These are phyloP conservation scores for Siderastrea siderea DNA, from an alignment of 92 coral and sea anemone genomes.

Conservation along the genomic window DNA sequence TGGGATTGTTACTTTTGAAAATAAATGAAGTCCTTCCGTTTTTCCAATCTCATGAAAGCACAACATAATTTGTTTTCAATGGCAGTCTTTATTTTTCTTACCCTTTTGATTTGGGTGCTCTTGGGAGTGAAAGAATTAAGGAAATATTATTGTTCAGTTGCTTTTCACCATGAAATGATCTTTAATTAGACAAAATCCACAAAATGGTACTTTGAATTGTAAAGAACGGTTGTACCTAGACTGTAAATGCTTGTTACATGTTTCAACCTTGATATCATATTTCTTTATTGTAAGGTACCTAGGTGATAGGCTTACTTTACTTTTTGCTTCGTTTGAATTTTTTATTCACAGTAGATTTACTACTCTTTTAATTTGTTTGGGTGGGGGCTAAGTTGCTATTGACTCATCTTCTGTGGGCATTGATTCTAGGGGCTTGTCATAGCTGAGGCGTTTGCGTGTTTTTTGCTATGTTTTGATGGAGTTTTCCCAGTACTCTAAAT, in stretches of 20 bases:
- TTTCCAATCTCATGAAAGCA: too few species aligned
- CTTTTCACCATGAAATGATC: too few species aligned
- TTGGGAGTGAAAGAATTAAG: too few species aligned
- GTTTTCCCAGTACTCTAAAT: slow-evolving; percentile 32
- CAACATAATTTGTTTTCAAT: too few species aligned
- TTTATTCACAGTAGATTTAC: slow-evolving; percentile 7
- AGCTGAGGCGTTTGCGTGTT: slow-evolving; percentile 34
- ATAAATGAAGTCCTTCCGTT: too few species aligned
- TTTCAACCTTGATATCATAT: background rate
- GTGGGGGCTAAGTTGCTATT: slow-evolving; percentile 5
- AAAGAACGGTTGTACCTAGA: too few species aligned
- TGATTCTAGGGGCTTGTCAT: slow-evolving; percentile 36
- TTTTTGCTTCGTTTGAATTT: slow-evolving; percentile 25
- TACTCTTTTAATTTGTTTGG: slow-evolving; percentile 37
- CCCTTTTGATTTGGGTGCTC: too few species aligned
- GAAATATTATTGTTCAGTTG: too few species aligned
- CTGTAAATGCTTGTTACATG: background rate
- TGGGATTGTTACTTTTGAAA: too few species aligned
- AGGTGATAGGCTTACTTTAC: background rate
- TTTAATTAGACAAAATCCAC: too few species aligned
- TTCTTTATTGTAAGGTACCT: background rate
- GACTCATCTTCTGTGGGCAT: background rate
- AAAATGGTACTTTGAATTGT: too few species aligned
- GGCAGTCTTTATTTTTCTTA: too few species aligned
- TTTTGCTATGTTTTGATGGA: slow-evolving; percentile 6